These are phyloP conservation scores for Mugil cephalus DNA, from an alignment of 2,113 vertebrate species.

Conservation along the genomic window DNA sequence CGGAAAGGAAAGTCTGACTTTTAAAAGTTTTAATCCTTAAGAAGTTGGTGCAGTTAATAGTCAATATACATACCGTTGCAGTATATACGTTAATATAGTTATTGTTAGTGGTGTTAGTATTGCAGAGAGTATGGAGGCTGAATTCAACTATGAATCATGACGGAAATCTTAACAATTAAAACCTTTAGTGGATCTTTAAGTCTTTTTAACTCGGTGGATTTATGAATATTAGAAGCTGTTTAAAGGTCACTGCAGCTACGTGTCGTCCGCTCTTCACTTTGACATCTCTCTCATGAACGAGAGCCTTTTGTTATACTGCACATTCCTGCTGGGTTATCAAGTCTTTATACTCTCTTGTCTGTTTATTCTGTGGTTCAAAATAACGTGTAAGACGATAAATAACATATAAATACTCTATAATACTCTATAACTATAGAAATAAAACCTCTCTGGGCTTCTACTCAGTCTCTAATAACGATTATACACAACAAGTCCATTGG, in stretches of 20 bases:
- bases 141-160: background rate
- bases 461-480: conserved; percentile 75
- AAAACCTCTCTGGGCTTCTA: conserved; percentile 76
- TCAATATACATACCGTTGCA: too few relatives aligned
- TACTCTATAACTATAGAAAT: conserved; percentile 77
- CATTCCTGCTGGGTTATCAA: conserved; percentile 25
- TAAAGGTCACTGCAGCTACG: conserved; percentile 5
- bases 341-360: conserved; percentile 28
- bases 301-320: conserved; percentile 22
- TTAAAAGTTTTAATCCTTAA: background rate
- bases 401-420: conserved; percentile 77
- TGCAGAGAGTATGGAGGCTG: background rate
- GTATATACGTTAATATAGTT: background rate
- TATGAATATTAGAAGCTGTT: background rate
- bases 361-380: conserved; percentile 61
- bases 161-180: conserved; percentile 4
- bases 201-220: background rate
- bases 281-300: conserved; percentile 32
- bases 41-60: too few relatives aligned
- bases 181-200: conserved; percentile 5
- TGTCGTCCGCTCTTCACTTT: conserved; percentile 8
- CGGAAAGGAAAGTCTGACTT: conserved; percentile 6
- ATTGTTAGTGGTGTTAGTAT: background rate
- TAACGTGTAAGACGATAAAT: conserved; percentile 70
- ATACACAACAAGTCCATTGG: conserved; percentile 72